Base-by-base conservation (phyloP, 1,140 invertebrate genomes). In the Stegodyphus mimosarum region DNA sequence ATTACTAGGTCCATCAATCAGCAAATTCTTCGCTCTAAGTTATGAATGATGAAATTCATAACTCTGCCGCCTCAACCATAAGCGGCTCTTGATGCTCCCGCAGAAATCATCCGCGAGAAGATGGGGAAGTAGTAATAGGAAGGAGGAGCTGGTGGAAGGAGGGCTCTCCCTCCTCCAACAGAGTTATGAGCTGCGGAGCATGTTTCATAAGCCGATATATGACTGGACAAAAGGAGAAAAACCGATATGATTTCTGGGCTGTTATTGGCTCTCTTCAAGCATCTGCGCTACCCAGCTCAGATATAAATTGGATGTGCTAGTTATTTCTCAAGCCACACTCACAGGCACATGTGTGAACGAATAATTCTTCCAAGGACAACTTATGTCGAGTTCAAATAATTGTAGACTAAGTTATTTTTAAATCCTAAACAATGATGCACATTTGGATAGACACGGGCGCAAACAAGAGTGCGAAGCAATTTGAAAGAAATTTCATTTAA, bases 161-260 rank as follows among this genome's bases (percentile, higher is more conserved):
- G 72, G 71, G 50, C 52, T 74, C 71, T 48, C 50, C 71, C 50
- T 80, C 77, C 71, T 83, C 80, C 80, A 83, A 83, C 80, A 75
- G 72, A 83, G 71, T 83, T 83, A 83, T 83, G 80, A 83, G 55
- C 52, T 83, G 33, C 72, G n/a, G 80, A 75, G 80, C 80, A 83
- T 83, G 80, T 83, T 75, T 83, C 80, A 83, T 83, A 83, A 83
- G 80, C 80, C 51, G 72, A 74, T 75, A 83, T 83, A 83, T 74
- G 80, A 83, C 71, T 83, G 80, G 80, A 75, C 80, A 83, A 75
- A 75, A 55, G 15, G 55, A 60, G 75, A 77, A 74, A 51, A 74
- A 60, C 72, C 72, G 75, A 64, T 77, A 77, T 83, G 80, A 83
- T 83, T 83, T 83, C 80, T 83, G 48, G 55, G 48, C 33, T n/a